These are phyloP conservation scores for Myxocyprinus asiaticus DNA, from an alignment of 2,113 vertebrate species.

Conservation along the genomic window DNA sequence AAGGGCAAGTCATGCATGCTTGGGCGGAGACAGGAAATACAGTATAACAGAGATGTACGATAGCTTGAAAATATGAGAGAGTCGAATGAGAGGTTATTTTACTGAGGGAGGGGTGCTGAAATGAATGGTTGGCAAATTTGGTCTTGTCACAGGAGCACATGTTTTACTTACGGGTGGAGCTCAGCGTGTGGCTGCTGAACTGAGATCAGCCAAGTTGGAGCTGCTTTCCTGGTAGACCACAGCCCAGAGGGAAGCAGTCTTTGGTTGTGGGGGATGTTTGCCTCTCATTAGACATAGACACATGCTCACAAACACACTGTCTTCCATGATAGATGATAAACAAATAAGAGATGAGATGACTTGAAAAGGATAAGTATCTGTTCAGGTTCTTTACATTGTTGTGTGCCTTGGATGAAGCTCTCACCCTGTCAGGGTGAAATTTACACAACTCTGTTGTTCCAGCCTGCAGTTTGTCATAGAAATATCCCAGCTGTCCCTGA, in stretches of 20 bases:
- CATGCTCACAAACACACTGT: background rate
- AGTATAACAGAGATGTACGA: background rate
- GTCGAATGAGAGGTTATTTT: background rate
- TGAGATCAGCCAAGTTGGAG: background rate
- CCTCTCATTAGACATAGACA: background rate
- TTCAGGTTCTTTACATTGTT: background rate
- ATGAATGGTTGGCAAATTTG: background rate
- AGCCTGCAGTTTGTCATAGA: slow-evolving; percentile 24
- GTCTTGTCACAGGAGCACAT: background rate
- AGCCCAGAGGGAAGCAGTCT: background rate
- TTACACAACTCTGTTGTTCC: background rate
- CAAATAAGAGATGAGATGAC: slow-evolving; percentile 1
- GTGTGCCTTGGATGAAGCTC: slow-evolving; percentile 31
- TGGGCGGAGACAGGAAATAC: slow-evolving; percentile 16
- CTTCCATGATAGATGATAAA: background rate
- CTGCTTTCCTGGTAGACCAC: background rate
- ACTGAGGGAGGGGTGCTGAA: background rate
- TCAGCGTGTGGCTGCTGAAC: background rate
- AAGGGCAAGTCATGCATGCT: background rate
- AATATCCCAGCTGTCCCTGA: slow-evolving; percentile 1
- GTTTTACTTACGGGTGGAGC: slow-evolving; percentile 2
- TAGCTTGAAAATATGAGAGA: slow-evolving; percentile 2
- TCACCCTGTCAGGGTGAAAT: slow-evolving; percentile 3
- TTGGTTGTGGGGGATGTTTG: background rate
- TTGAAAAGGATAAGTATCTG: slow-evolving; percentile 8